These are phyloP conservation scores for Alcis repandata DNA, from an alignment of 2,888 invertebrate species.

Conservation along the genomic window DNA sequence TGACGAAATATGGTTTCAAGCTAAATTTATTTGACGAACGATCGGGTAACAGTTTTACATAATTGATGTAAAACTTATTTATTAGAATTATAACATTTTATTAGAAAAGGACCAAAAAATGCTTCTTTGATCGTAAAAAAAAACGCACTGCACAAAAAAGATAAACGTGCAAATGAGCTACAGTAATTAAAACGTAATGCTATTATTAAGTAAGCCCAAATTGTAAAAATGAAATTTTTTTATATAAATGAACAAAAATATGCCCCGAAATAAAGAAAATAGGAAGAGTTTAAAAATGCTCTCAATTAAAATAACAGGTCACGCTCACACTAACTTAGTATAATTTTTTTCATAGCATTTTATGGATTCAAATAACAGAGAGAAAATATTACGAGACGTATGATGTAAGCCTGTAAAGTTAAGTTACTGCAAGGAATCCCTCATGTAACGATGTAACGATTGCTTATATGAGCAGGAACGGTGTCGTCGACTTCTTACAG, in stretches of 20 bases:
- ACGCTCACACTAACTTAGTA: conserved; percentile 5
- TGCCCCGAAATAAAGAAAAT: not conserved
- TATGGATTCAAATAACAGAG: not conserved
- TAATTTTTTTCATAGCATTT: not conserved
- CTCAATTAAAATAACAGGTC: conserved; percentile 26
- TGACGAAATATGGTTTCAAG: too few species aligned
- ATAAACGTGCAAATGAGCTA: too few species aligned
- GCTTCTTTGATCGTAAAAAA: too few species aligned
- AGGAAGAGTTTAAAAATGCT: conserved; percentile 10
- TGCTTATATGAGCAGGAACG: conserved; percentile 49
- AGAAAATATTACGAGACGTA: not conserved
- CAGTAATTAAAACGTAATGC: not conserved
- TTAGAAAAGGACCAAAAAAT: too few species aligned
- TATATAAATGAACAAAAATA: conserved; percentile 8
- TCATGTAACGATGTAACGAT: conserved; percentile 37
- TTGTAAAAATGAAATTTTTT: not conserved
- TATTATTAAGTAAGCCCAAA: not conserved
- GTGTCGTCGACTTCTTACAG: conserved; percentile 40
- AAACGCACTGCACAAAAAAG: too few species aligned
- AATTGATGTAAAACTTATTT: too few species aligned
- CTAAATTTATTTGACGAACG: too few species aligned
- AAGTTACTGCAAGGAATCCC: conserved; percentile 9
- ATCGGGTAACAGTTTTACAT: too few species aligned
- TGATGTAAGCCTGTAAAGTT: conserved; percentile 7
- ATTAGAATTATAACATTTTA: too few species aligned